Conservation (phyloP, 2,888 invertebrate genomes). For the Strigamia crassipes region DNA sequence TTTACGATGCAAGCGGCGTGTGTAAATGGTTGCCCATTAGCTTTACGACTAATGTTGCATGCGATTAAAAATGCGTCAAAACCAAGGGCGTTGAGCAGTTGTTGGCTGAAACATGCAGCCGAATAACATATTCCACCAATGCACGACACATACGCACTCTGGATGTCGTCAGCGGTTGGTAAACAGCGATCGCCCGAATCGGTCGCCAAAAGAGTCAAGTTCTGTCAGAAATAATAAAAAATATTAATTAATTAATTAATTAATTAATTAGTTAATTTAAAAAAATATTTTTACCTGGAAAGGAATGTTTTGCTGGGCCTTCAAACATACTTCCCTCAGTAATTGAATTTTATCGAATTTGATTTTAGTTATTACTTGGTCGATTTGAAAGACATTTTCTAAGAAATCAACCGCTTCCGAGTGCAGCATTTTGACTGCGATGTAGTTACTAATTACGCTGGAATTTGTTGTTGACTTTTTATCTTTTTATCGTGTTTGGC, state of each 20-base stretch:
- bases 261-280: not conserved
- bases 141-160: not conserved
- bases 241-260: not conserved
- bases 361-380: not conserved
- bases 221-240: not conserved
- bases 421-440: not conserved
- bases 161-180: not conserved
- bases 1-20: not conserved
- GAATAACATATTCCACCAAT: conserved; percentile 1
- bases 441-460: too few relatives aligned
- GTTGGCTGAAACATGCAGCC: not conserved
- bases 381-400: not conserved
- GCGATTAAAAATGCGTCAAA: not conserved
- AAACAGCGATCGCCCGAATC: not conserved
- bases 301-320: not conserved
- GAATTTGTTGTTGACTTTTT: too few relatives aligned
- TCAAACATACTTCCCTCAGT: not conserved
- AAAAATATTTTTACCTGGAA: not conserved
- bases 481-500: too few relatives aligned
- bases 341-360: not conserved
- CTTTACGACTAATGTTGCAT: not conserved
- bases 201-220: not conserved
- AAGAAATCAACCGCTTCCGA: not conserved
- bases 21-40: not conserved
- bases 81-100: not conserved